Evolutionary conservation across 1,140 invertebrate genomes (phyloP), one percentile per base, ranked within the genome.

Genomic region (Scaptomyza graminum): DNA sequence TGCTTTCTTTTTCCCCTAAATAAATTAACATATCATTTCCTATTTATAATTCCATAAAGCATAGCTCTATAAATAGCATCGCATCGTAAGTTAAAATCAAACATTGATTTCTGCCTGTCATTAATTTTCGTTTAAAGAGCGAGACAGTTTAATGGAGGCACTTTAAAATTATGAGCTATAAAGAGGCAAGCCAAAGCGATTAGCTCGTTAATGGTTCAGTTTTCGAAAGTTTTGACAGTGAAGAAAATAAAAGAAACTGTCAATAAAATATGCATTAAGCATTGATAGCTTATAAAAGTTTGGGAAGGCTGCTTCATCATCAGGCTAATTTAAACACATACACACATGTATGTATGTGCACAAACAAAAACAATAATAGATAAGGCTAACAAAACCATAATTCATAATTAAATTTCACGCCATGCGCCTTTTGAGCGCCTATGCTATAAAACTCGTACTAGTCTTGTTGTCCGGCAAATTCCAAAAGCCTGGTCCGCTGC

Each of bases 401-500:
- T 83, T 83, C 72, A 83, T 83, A 79, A 83, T 83, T 79, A 83
- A 76, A 83, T 75, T 83, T 68, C 56, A 66, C 68, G 67, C 77
- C 57, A 28, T 55, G 44, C 56, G 52, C 37, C 52, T 39, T 68
- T 73, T 54, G 64, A 65, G 34, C 50, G 43, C 25, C 61, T 54
- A 70, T 57, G 43, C 43, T 51, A 61, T 61, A 37, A 54, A 61
- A 37, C 44, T 49, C 34, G 12, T 6, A 13, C 39, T 37, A 50
- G 8, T 28, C 28, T 6, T 28, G 3, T 28, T 63, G 44, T 18
- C 31, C 31, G 31, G n/a, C 57, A 28, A 15, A 50, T 46, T 5
- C 16, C 34, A 16, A 28, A 22, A 47, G 55, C 41, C 56, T 28
- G 44, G 43, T 50, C 13, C 44, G 25, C 60, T 16, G 11, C 44